Evolutionary conservation across 2,888 invertebrate species (phyloP).

Genomic region (Conchocele bisecta): DNA sequence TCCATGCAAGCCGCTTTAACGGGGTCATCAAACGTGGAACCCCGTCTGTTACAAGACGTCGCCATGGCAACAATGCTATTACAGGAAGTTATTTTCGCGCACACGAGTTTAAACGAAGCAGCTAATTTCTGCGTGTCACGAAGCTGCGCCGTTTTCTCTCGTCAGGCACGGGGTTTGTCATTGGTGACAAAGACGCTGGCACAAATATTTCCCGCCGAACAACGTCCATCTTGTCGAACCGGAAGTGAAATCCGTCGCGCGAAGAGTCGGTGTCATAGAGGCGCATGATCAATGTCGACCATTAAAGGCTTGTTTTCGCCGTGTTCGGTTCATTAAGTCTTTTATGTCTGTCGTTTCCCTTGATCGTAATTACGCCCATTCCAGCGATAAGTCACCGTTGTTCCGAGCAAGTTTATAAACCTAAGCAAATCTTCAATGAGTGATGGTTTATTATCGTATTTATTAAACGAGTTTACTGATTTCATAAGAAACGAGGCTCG

Average conservation of each 20-base stretch:
- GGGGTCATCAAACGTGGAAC: conserved; percentile 57
- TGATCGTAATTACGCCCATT: too few relatives aligned
- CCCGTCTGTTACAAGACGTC: conserved; percentile 47
- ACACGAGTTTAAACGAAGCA: conserved; percentile 56
- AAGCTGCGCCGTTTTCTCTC: conserved; percentile 54
- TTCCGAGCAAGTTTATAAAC: too few relatives aligned
- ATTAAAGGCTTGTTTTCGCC: too few relatives aligned
- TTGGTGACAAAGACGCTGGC: conserved; percentile 56
- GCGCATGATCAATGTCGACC: conserved; percentile 39
- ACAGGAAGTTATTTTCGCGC: conserved; percentile 61
- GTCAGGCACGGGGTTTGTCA: too few relatives aligned
- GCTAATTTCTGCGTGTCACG: conserved; percentile 60
- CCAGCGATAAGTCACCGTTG: too few relatives aligned
- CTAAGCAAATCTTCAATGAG: too few relatives aligned
- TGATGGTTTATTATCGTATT: too few relatives aligned
- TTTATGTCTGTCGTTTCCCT: too few relatives aligned
- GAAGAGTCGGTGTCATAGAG: conserved; percentile 52
- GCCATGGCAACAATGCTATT: conserved; percentile 51
- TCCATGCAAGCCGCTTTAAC: conserved; percentile 56
- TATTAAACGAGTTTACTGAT: too few relatives aligned
- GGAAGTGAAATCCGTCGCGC: conserved; percentile 52
- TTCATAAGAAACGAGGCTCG: too few relatives aligned
- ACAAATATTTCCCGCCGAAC: conserved; percentile 48
- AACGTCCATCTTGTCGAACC: conserved; percentile 40
- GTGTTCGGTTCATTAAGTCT: too few relatives aligned